phyloP scores from a whole-genome alignment of 1,140 invertebrate genomes.

The Orchestia grillus region DNA sequence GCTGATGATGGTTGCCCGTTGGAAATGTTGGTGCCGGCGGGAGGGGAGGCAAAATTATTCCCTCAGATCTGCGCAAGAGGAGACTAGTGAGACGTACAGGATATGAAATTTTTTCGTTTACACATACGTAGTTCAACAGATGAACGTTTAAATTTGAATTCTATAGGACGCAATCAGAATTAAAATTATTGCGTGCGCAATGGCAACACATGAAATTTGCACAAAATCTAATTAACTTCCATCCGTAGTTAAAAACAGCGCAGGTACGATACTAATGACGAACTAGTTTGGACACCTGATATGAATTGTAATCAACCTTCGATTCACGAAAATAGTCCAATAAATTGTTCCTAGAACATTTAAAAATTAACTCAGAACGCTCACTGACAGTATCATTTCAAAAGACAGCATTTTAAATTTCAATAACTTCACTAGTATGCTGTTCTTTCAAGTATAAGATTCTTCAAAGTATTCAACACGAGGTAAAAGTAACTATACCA shows the following conservation, averaged over 20 bases:
- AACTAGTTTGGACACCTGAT: neutral
- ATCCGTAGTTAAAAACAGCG: neutral
- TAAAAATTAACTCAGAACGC: neutral
- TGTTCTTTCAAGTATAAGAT: too few species aligned
- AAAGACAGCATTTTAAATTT: neutral
- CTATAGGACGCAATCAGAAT: neutral
- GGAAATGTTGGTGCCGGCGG: slow-evolving; percentile 68
- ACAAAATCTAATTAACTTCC: neutral
- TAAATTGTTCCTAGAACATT: neutral
- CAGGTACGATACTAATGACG: neutral
- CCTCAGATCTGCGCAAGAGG: slow-evolving; percentile 79
- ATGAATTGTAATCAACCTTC: neutral
- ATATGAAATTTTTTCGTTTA: too few species aligned
- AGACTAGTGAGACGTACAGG: neutral
- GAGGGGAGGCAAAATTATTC: slow-evolving; percentile 81
- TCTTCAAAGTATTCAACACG: neutral
- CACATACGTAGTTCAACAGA: too few species aligned
- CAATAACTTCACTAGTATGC: neutral
- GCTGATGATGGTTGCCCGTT: slow-evolving; percentile 76
- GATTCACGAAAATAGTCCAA: neutral
- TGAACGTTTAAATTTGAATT: neutral
- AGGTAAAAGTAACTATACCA: neutral
- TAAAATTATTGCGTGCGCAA: neutral
- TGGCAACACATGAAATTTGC: neutral
- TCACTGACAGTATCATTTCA: neutral